Evolutionary conservation across 2,797 vertebrate species (phyloP).

Genomic region (Pantherophis alleghaniensis): DNA sequence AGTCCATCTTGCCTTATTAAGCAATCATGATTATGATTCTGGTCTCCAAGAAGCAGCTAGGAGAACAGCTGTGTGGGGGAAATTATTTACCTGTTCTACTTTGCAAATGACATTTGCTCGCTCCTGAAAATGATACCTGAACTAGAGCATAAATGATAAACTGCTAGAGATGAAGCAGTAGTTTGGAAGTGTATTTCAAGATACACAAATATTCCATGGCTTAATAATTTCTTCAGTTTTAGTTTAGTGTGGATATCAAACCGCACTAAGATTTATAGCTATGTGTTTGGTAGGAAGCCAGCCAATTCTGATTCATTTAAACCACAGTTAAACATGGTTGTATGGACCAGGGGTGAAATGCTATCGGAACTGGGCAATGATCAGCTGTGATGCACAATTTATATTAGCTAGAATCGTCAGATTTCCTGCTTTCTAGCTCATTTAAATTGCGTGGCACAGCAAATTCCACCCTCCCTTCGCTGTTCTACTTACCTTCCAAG

Average conservation of each 20-base stretch:
- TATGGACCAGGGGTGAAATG: neutral
- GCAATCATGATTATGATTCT: neutral
- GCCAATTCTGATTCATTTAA: neutral
- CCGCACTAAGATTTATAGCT: neutral
- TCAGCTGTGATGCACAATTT: too few species aligned
- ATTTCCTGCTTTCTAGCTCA: too few species aligned
- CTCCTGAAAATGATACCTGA: neutral
- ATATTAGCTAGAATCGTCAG: too few species aligned
- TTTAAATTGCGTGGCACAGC: too few species aligned
- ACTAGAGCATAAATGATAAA: neutral
- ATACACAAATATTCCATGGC: neutral
- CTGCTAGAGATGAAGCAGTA: neutral
- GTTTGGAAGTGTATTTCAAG: neutral
- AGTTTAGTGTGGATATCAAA: neutral
- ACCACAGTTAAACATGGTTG: neutral
- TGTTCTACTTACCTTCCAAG: too few species aligned
- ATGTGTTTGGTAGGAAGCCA: neutral
- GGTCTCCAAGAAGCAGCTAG: neutral
- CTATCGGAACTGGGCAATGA: too few species aligned
- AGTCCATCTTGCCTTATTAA: slow-evolving; percentile 7
- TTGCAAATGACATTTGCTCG: slow-evolving; percentile 3
- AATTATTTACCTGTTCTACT: neutral
- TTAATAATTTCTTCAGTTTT: neutral
- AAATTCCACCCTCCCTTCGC: too few species aligned
- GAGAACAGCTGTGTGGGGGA: neutral